A percentile compares a stretch with the other conserved stretches of the same genome.
Evolutionary conservation across 2,113 vertebrate genomes (phyloP).

Genomic region (Labrus mixtus): DNA sequence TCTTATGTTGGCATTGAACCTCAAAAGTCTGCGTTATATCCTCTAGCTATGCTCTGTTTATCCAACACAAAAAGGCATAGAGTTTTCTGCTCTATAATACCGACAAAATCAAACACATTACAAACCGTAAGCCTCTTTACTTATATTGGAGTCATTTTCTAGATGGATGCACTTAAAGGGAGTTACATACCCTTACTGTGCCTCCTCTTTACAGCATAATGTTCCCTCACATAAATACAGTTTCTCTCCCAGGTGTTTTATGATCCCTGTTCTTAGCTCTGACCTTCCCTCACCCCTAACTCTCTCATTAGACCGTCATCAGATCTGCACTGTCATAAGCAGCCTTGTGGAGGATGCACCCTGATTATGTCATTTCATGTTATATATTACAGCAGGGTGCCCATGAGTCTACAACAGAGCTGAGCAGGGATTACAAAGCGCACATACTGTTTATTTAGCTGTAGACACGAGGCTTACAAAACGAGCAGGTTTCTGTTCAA

Average conservation of each 20-base stretch:
- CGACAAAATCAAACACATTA: background rate
- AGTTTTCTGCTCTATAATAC: background rate
- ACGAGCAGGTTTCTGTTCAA: constrained; percentile 15
- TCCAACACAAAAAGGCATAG: background rate
- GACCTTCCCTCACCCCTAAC: constrained; percentile 8
- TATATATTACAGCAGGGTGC: constrained; percentile 30
- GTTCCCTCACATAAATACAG: constrained; percentile 44
- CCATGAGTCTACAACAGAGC: constrained; percentile 6
- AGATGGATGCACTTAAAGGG: background rate
- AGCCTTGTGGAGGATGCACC: constrained; percentile 38
- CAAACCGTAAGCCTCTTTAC: constrained; percentile 3
- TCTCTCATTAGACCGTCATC: constrained; percentile 39
- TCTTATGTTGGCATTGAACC: background rate
- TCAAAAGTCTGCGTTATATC: no score
- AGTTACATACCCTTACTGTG: constrained; percentile 12
- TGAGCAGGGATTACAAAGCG: constrained; percentile 46
- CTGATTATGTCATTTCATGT: constrained; percentile 58
- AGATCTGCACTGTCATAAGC: constrained; percentile 54
- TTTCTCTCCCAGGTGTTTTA: constrained; percentile 60
- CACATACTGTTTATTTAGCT: constrained; percentile 15
- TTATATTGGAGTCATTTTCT: constrained; percentile 31
- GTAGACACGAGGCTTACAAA: background rate
- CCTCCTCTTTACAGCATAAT: constrained; percentile 11
- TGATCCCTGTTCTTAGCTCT: constrained; percentile 29
- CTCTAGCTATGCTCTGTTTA: no score